These are phyloP conservation scores for Odocoileus virginianus DNA, from an alignment of 2,113 vertebrate genomes.

Conservation along the genomic window DNA sequence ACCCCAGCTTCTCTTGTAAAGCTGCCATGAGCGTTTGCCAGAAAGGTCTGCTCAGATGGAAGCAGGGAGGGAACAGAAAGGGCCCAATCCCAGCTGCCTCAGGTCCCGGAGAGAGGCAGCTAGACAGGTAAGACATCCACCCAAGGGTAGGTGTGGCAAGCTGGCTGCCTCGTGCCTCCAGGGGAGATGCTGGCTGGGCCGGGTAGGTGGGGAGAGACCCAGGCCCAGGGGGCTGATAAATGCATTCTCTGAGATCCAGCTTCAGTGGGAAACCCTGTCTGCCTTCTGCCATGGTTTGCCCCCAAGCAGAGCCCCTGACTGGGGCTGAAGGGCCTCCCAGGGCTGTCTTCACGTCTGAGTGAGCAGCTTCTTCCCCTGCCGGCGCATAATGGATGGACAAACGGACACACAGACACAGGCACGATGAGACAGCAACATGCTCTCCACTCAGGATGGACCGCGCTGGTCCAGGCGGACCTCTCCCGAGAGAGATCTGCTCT, in stretches of 20 bases:
- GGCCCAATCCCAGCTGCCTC: background rate
- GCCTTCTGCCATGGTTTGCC: background rate
- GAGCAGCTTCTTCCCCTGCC: background rate
- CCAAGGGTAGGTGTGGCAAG: background rate
- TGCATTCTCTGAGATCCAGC: background rate
- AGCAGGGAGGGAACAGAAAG: background rate
- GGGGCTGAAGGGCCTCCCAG: background rate
- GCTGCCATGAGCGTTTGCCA: background rate
- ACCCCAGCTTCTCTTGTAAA: background rate
- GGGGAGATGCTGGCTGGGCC: background rate
- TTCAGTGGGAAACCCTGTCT: background rate
- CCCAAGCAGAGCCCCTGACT: background rate
- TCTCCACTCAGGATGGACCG: background rate
- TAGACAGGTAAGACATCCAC: background rate
- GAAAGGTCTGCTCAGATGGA: background rate
- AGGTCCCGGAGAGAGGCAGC: background rate
- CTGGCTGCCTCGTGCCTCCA: background rate
- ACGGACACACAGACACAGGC: background rate
- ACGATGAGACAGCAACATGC: rapidly evolving
- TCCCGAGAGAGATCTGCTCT: background rate
- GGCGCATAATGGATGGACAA: background rate
- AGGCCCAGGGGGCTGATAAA: background rate
- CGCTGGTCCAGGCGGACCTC: background rate
- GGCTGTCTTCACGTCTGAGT: background rate
- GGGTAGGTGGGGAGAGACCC: background rate